Evolutionary conservation across 1,140 invertebrate species (phyloP).

Genomic region (Rhyacophila brunnea): DNA sequence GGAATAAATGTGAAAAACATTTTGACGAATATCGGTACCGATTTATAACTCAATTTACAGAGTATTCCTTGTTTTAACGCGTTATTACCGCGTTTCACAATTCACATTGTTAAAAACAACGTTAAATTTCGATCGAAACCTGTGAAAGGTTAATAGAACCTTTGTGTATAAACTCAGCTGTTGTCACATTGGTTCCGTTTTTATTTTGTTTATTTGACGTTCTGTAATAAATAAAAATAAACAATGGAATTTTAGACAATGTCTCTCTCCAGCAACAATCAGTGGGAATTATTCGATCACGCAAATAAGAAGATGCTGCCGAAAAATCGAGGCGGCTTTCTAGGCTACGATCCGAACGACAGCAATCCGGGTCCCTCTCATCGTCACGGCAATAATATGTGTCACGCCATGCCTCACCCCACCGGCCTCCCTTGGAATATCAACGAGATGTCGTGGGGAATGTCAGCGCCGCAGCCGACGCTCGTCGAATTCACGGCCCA

Average conservation of each 20-base stretch:
- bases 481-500: conserved; percentile 50
- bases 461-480: conserved; percentile 41
- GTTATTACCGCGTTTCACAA: too few species aligned
- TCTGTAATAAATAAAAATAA: too few species aligned
- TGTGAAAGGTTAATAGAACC: too few species aligned
- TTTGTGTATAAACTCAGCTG: too few species aligned
- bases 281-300: conserved; percentile 5
- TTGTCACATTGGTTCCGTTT: too few species aligned
- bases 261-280: conserved; percentile 18
- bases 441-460: conserved; percentile 46
- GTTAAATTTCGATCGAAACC: too few species aligned
- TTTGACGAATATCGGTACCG: too few species aligned
- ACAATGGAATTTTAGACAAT: background rate
- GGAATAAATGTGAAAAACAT: too few species aligned
- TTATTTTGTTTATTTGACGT: too few species aligned
- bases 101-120: too few species aligned
- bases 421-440: conserved; percentile 49
- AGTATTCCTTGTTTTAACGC: too few species aligned
- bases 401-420: conserved; percentile 43
- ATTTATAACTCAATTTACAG: too few species aligned
- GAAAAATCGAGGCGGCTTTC: conserved; percentile 5
- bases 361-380: background rate
- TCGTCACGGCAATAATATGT: background rate
- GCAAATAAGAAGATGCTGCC: background rate
- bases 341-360: background rate